phyloP scores from a whole-genome alignment of 2,888 invertebrate species.

The Drosophila vallismaia region DNA sequence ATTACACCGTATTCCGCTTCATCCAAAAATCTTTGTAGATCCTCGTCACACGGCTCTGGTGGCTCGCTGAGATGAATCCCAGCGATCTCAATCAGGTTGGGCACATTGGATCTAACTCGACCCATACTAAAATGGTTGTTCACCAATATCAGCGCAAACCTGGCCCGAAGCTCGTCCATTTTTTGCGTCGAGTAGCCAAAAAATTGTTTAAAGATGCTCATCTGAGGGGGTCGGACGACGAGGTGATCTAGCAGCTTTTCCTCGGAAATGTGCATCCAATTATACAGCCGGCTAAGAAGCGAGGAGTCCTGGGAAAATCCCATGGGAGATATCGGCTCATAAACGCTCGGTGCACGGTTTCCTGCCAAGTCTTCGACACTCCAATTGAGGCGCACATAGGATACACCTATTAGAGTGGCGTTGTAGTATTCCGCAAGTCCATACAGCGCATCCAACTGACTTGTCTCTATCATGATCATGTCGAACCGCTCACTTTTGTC shows the following conservation, averaged over 20 bases:
- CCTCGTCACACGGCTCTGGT: conserved; percentile 37
- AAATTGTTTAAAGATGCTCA: conserved; percentile 32
- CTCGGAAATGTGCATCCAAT: conserved; percentile 58
- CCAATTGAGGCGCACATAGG: conserved; percentile 55
- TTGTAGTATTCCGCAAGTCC: conserved; percentile 73
- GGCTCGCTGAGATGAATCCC: conserved; percentile 68
- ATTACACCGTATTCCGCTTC: conserved; percentile 69
- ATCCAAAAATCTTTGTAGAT: conserved; percentile 68
- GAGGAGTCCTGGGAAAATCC: conserved; percentile 32
- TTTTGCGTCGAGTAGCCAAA: conserved; percentile 31
- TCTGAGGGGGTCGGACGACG: conserved; percentile 52
- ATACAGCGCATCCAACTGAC: conserved; percentile 76
- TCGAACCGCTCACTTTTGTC: conserved; percentile 43
- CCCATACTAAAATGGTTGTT: conserved; percentile 80
- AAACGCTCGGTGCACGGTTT: conserved; percentile 60
- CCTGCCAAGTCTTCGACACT: conserved; percentile 62
- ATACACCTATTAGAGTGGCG: conserved; percentile 71
- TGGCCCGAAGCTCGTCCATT: conserved; percentile 55
- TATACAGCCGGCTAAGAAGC: conserved; percentile 33
- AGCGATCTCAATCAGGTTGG: conserved; percentile 77
- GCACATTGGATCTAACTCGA: conserved; percentile 71
- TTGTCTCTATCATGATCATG: conserved; percentile 51
- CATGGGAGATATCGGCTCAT: conserved; percentile 52
- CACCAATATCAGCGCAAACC: conserved; percentile 76
- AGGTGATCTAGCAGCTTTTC: conserved; percentile 51